Conservation (phyloP, 2,888 invertebrate species). For the Galerucella calmariensis region DNA sequence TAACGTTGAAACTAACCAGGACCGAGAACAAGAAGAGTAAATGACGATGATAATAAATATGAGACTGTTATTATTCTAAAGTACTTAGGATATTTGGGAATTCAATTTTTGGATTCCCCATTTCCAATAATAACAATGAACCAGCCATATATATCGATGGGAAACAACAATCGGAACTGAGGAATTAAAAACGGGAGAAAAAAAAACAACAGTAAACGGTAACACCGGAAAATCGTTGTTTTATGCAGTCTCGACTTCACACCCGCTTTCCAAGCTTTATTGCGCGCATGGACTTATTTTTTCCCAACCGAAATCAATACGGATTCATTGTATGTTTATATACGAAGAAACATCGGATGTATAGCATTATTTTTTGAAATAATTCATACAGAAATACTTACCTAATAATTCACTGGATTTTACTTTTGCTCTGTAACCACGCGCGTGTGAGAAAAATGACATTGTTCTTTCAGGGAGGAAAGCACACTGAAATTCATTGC, state of each 20-base stretch:
- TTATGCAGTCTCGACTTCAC: conserved; percentile 57
- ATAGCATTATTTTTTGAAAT: not conserved
- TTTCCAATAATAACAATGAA: not conserved
- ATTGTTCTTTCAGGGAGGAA: conserved; percentile 44
- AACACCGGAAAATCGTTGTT: conserved; percentile 55
- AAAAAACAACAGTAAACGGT: conserved; percentile 13
- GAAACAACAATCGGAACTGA: conserved; percentile 34
- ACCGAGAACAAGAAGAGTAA: too few relatives aligned
- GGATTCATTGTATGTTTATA: conserved; percentile 46
- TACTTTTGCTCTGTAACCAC: not conserved
- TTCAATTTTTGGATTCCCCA: too few relatives aligned
- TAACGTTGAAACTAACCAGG: too few relatives aligned
- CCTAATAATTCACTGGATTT: conserved; percentile 10
- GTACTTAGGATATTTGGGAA: too few relatives aligned
- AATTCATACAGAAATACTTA: conserved; percentile 4
- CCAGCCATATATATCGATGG: conserved; percentile 1
- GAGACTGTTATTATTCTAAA: too few relatives aligned
- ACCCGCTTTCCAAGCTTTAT: conserved; percentile 58
- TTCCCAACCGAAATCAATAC: conserved; percentile 63
- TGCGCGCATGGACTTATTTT: conserved; percentile 65
- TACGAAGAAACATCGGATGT: conserved; percentile 49
- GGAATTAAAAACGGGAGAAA: conserved; percentile 31
- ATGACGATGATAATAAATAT: too few relatives aligned
- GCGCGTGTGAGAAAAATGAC: conserved; percentile 21
- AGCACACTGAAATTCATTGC: conserved; percentile 38